Evolutionary conservation across 1,140 invertebrate genomes (phyloP).

Genomic region (Drosophila virilis): DNA sequence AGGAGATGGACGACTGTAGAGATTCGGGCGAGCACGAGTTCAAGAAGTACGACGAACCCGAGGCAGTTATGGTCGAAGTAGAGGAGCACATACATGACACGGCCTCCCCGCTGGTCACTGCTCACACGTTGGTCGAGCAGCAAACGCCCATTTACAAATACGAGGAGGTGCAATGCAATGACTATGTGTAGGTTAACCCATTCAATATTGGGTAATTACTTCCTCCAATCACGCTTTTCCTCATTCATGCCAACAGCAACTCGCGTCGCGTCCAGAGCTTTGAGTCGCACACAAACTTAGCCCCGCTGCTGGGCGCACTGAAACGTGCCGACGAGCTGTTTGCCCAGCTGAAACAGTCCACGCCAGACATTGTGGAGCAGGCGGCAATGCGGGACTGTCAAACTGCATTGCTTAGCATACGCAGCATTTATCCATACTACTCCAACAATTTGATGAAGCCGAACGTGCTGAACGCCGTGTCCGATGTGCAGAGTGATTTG

Average conservation of each 20-base stretch:
- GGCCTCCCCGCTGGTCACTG: slow-evolving; percentile 87
- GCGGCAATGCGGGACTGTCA: slow-evolving; percentile 67
- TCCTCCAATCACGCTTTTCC: neutral
- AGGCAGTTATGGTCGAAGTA: slow-evolving; percentile 88
- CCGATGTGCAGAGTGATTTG: slow-evolving; percentile 77
- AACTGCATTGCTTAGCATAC: slow-evolving; percentile 65
- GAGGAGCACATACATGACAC: slow-evolving; percentile 89
- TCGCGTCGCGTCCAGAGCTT: slow-evolving; percentile 79
- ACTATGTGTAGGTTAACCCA: slow-evolving; percentile 65
- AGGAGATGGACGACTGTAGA: slow-evolving; percentile 82
- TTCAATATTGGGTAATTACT: neutral
- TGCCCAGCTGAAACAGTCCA: slow-evolving; percentile 50
- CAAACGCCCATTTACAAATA: slow-evolving; percentile 89
- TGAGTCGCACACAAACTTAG: slow-evolving; percentile 79
- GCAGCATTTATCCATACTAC: slow-evolving; percentile 80
- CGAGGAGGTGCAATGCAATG: slow-evolving; percentile 85
- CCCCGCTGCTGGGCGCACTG: slow-evolving; percentile 68
- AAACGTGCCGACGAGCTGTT: slow-evolving; percentile 80
- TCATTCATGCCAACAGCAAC: slow-evolving; percentile 49
- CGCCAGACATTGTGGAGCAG: slow-evolving; percentile 67
- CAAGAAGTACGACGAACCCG: slow-evolving; percentile 85
- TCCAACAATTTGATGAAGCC: slow-evolving; percentile 79
- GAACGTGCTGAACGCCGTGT: slow-evolving; percentile 77
- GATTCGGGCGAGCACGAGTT: slow-evolving; percentile 80
- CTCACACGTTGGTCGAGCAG: slow-evolving; percentile 86